These are phyloP conservation scores for Hoplias malabaricus DNA, from an alignment of 2,113 vertebrate species.

Conservation along the genomic window DNA sequence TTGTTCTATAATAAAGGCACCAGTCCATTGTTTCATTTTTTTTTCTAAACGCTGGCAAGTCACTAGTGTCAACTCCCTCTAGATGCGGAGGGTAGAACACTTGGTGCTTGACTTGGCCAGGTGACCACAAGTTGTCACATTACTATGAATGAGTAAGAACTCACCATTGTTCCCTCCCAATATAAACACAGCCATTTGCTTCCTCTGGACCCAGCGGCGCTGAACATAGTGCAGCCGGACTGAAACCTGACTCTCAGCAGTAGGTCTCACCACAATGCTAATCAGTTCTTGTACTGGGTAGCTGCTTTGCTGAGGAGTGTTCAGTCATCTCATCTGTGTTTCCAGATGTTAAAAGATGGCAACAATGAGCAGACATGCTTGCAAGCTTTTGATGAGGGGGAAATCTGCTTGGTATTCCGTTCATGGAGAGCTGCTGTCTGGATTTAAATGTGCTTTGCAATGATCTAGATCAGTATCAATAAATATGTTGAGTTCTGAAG, in stretches of 20 bases:
- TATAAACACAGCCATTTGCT: constrained; percentile 19
- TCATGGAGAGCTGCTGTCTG: neutral
- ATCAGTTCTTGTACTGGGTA: constrained; percentile 20
- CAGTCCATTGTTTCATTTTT: neutral
- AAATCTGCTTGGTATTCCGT: constrained; percentile 3
- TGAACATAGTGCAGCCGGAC: constrained; percentile 2
- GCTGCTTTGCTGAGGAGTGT: neutral
- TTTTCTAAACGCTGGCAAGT: neutral
- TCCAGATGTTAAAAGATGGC: constrained; percentile 35
- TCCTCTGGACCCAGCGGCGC: constrained; percentile 9
- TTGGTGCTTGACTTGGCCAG: neutral
- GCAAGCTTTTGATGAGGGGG: neutral
- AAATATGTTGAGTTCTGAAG: neutral
- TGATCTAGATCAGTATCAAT: neutral
- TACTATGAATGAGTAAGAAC: neutral
- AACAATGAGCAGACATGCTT: constrained; percentile 23
- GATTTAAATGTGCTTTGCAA: neutral
- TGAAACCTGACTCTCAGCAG: constrained; percentile 30
- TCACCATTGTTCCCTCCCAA: neutral
- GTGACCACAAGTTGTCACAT: neutral
- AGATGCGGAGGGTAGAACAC: neutral
- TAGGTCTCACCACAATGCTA: constrained; percentile 21
- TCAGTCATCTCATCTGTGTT: constrained; percentile 33
- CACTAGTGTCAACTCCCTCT: neutral
- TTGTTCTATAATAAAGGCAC: neutral